Percentiles rank a stretch among this genome's conserved stretches.
These are phyloP conservation scores for Trematocara nigrifrons DNA, from an alignment of 2,113 vertebrate species.

Conservation along the genomic window DNA sequence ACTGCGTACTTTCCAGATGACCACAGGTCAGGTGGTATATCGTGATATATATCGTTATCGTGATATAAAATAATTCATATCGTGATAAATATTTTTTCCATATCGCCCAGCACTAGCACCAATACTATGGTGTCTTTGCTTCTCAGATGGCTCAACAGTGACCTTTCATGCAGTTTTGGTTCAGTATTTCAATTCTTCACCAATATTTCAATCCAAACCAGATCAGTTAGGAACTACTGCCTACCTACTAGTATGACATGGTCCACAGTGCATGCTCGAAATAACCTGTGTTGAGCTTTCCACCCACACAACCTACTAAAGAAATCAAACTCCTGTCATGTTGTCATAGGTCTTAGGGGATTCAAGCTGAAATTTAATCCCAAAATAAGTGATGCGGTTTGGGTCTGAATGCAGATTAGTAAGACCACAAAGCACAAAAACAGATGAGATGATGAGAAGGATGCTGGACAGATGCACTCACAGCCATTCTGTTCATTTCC, in stretches of 20 bases:
- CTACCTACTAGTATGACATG: background rate
- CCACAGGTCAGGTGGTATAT: background rate
- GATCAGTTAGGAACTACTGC: background rate
- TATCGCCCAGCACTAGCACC: background rate
- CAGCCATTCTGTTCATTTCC: background rate
- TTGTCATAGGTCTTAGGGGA: background rate
- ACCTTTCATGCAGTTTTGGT: background rate
- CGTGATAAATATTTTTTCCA: background rate
- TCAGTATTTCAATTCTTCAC: background rate
- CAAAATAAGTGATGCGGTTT: slow-evolving; percentile 15
- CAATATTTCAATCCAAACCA: background rate
- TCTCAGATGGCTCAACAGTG: background rate
- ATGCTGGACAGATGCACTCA: slow-evolving; percentile 27
- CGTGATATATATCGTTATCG: background rate
- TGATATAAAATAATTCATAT: background rate
- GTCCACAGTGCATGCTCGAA: background rate
- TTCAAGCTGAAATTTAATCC: slow-evolving; percentile 15
- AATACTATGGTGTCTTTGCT: background rate
- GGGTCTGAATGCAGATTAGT: slow-evolving; percentile 67
- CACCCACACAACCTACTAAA: background rate
- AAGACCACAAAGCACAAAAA: slow-evolving; percentile 59
- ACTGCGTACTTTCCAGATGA: background rate
- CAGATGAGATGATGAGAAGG: slow-evolving; percentile 45
- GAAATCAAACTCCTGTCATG: background rate
- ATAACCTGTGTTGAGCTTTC: background rate